These are phyloP conservation scores for Folsomia candida DNA, from an alignment of 2,888 invertebrate genomes.

Conservation along the genomic window DNA sequence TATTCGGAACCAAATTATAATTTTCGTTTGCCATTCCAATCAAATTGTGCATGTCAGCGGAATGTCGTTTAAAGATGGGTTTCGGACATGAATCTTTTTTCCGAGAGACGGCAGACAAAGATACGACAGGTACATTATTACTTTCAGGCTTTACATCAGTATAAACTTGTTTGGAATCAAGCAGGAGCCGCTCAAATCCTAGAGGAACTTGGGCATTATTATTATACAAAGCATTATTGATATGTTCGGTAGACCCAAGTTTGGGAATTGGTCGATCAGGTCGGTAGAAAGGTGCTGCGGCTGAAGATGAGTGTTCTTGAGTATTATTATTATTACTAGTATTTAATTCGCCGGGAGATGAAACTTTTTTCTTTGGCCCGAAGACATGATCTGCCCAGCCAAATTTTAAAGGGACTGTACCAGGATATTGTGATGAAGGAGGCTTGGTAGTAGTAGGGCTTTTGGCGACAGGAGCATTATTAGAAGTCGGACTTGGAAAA, in stretches of 20 bases:
- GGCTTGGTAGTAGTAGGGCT: conserved; percentile 31
- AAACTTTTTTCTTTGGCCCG: conserved; percentile 20
- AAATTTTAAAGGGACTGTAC: conserved; percentile 27
- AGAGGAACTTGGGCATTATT: conserved; percentile 18
- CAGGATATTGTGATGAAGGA: too few relatives aligned
- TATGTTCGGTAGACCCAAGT: too few relatives aligned
- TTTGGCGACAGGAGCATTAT: not conserved
- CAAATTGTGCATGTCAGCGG: conserved; percentile 34
- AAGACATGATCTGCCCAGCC: conserved; percentile 42
- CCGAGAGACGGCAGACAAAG: conserved; percentile 32
- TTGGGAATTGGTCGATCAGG: too few relatives aligned
- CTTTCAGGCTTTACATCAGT: too few relatives aligned
- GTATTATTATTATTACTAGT: too few relatives aligned
- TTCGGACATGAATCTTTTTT: conserved; percentile 22
- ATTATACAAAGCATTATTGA: too few relatives aligned
- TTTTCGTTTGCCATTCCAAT: conserved; percentile 9
- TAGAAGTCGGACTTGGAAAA: conserved; percentile 22
- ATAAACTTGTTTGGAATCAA: not conserved
- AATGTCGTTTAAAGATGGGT: conserved; percentile 36
- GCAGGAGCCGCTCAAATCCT: conserved; percentile 31
- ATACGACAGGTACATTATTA: not conserved
- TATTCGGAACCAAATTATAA: too few relatives aligned
- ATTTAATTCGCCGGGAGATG: too few relatives aligned
- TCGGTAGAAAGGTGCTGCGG: too few relatives aligned
- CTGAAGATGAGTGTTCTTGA: too few relatives aligned